A percentile compares a stretch with the other conserved stretches of the same genome.
Conservation (phyloP, 1,140 invertebrate genomes). For the Drosophila rufa region DNA sequence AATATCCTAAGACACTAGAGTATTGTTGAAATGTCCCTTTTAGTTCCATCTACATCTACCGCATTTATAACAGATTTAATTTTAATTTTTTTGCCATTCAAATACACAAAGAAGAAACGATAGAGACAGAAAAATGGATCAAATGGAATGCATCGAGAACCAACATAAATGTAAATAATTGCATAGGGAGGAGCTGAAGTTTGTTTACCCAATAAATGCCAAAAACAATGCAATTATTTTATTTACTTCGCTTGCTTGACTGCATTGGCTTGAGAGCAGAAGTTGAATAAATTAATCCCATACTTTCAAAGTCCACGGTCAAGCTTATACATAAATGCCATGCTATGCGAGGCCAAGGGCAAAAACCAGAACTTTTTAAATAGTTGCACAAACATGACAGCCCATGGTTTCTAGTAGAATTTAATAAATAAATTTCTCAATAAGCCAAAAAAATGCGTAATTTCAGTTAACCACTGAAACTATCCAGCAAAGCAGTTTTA, state of each 20-base stretch:
- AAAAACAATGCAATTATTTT: constrained; percentile 78
- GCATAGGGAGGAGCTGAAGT: constrained; percentile 31
- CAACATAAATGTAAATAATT: constrained; percentile 73
- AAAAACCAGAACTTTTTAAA: constrained; percentile 70
- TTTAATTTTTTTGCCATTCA: constrained; percentile 74
- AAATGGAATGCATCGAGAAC: constrained; percentile 28
- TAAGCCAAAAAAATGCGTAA: constrained; percentile 76
- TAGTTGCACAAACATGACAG: constrained; percentile 63
- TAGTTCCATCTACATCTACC: background rate
- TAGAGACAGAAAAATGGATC: constrained; percentile 12
- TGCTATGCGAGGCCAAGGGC: constrained; percentile 20
- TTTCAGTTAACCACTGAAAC: constrained; percentile 35
- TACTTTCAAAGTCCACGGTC: constrained; percentile 57
- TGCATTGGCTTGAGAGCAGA: constrained; percentile 46
- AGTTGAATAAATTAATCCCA: constrained; percentile 70
- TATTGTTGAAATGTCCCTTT: background rate
- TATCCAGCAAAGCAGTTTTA: constrained; percentile 60
- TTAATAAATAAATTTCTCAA: constrained; percentile 83
- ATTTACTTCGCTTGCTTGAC: constrained; percentile 38
- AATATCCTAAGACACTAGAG: background rate
- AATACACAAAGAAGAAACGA: constrained; percentile 59
- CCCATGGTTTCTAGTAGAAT: constrained; percentile 50
- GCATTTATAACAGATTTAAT: constrained; percentile 63
- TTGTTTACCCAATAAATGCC: constrained; percentile 45
- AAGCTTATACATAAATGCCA: constrained; percentile 53